phyloP scores from a whole-genome alignment of 92 coral and sea anemone species.

The Parazoanthus swiftii region DNA sequence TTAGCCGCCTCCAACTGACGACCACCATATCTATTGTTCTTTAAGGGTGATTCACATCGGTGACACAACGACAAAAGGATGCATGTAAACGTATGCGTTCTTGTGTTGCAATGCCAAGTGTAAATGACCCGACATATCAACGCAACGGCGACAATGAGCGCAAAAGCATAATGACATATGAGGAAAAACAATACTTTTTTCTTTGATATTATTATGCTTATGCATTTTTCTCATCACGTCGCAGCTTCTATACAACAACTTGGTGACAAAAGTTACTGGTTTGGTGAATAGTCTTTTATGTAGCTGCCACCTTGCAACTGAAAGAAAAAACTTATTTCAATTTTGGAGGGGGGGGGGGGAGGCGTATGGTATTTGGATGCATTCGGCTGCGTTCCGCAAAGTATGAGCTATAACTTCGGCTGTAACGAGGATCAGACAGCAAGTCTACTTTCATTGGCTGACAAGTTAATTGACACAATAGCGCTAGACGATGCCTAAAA shows the following conservation, averaged over 20 bases:
- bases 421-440: conserved; percentile 28
- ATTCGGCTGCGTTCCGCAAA: conserved; percentile 33
- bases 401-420: conserved; percentile 28
- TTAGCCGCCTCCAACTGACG: conserved; percentile 20
- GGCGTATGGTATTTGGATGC: conserved; percentile 22
- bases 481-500: conserved; percentile 24
- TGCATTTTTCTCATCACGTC: conserved; percentile 34
- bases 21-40: conserved; percentile 5
- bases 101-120: conserved; percentile 42
- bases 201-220: conserved; percentile 42
- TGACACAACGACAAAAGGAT: conserved; percentile 35
- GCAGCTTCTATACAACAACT: conserved; percentile 38
- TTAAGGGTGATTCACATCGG: conserved; percentile 34
- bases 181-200: conserved; percentile 19
- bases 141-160: background rate
- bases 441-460: conserved; percentile 41
- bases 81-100: conserved; percentile 34
- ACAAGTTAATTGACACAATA: conserved; percentile 40
- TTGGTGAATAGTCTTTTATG: conserved; percentile 19
- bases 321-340: conserved; percentile 25
- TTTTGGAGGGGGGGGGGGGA: background rate
- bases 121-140: conserved; percentile 24
- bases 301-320: conserved; percentile 42
- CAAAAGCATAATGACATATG: conserved; percentile 40
- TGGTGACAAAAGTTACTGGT: conserved; percentile 11